phyloP scores from a whole-genome alignment of 2,888 invertebrate species.

The Sinohyriopsis cumingii region DNA sequence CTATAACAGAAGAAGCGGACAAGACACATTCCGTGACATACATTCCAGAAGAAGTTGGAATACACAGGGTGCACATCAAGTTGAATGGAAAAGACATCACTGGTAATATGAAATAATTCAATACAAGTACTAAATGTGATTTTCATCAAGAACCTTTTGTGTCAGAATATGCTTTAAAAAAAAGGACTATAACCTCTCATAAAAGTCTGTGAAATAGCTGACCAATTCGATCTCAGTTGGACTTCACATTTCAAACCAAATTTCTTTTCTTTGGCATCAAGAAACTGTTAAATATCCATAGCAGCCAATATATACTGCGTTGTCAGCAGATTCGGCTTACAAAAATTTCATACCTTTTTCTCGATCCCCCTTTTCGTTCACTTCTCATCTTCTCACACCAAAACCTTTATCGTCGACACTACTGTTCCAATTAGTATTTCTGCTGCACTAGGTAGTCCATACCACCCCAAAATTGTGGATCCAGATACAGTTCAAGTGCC shows the following conservation, averaged over 20 bases:
- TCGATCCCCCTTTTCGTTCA: background rate
- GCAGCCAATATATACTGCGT: too few relatives aligned
- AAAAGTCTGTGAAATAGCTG: too few relatives aligned
- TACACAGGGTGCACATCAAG: constrained; percentile 89
- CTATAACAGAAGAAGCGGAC: constrained; percentile 70
- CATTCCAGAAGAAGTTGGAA: constrained; percentile 89
- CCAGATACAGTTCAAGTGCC: constrained; percentile 82
- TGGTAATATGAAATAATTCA: constrained; percentile 56
- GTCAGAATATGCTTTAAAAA: too few relatives aligned
- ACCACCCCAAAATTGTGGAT: constrained; percentile 85
- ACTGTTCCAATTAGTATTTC: background rate
- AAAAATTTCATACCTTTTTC: background rate
- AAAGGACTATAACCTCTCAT: too few relatives aligned
- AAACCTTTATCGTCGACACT: background rate
- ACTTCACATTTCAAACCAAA: too few relatives aligned
- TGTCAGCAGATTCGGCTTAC: too few relatives aligned
- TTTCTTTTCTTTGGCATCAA: too few relatives aligned
- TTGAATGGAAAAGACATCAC: constrained; percentile 75
- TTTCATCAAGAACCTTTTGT: too few relatives aligned
- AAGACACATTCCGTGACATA: constrained; percentile 91
- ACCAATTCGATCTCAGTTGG: too few relatives aligned
- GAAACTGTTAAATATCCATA: too few relatives aligned
- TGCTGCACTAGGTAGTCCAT: constrained; percentile 81
- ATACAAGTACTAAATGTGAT: too few relatives aligned
- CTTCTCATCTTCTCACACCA: background rate